phyloP scores from a whole-genome alignment of 2,888 invertebrate species.

The Sylvicola cinctus region DNA sequence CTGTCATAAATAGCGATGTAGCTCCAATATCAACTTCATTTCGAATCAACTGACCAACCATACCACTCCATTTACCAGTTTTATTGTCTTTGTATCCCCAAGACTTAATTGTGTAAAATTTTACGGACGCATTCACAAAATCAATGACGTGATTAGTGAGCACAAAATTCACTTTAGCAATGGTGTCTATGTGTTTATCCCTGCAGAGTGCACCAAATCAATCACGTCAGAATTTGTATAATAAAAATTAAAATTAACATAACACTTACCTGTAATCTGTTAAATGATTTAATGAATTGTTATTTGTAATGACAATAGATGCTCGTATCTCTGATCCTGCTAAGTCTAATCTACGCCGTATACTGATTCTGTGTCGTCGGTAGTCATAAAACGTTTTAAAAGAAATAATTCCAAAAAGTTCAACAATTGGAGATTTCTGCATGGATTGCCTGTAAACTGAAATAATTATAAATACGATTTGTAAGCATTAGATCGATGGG shows the following conservation, averaged over 20 bases:
- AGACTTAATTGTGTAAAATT: constrained; percentile 30
- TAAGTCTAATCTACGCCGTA: constrained; percentile 26
- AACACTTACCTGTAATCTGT: constrained; percentile 32
- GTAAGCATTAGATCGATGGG: too few relatives aligned
- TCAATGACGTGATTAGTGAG: constrained; percentile 34
- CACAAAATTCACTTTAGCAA: constrained; percentile 38
- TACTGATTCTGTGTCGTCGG: constrained; percentile 1
- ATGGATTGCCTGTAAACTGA: constrained; percentile 10
- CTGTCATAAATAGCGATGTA: constrained; percentile 40
- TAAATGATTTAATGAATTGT: constrained; percentile 35
- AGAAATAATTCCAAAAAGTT: constrained; percentile 8
- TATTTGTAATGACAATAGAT: constrained; percentile 36
- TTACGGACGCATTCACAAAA: constrained; percentile 33
- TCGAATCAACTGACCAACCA: constrained; percentile 37
- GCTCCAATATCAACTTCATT: constrained; percentile 41
- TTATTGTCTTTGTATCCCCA: constrained; percentile 38
- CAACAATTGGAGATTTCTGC: constrained; percentile 6
- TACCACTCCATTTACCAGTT: constrained; percentile 37
- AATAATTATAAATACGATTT: too few relatives aligned
- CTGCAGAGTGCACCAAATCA: constrained; percentile 15
- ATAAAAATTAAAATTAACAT: not conserved
- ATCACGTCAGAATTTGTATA: not conserved
- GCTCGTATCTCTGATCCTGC: constrained; percentile 27
- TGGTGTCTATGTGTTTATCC: constrained; percentile 21
- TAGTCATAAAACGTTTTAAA: constrained; percentile 7